Evolutionary conservation across 2,888 invertebrate genomes (phyloP), one percentile per base, ranked within the genome.

Genomic region (Oligia fasciuncula): DNA sequence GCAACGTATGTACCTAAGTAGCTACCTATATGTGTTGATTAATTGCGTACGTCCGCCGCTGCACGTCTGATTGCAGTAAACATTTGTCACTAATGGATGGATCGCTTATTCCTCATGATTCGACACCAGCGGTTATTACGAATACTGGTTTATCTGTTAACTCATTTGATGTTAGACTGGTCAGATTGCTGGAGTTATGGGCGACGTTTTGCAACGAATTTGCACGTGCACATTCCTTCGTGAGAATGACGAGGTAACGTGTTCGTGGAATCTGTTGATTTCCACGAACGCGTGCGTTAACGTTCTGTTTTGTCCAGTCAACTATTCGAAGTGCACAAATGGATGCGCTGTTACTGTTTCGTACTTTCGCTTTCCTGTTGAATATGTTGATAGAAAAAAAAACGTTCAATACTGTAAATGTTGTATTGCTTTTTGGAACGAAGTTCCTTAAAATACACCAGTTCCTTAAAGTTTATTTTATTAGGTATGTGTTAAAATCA

Each of bases 11-110:
- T 83, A 51, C 35, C 35, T 9, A 80, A 78, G 84, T 86, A 83
- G 84, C 76, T 87, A 57, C 54, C 57, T 84, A 89, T 82, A 86
- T 79, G 69, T 81, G 90, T 92, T 94, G 94, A 94, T 94, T 94
- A 93, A 94, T 94, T 92, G 91, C 91, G 72, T 83, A 73, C 86
- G 86, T 85, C 86, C 90, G 81, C 87, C 90, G 84, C 91, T 89
- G 84, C 85, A 83, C 88, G 89, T 92, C 93, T 94, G 94, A 94
- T 95, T 94, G 94, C 92, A 91, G 90, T 92, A 81, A 94, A 95
- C 94, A 95, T 94, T 95, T 94, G 95, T 94, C 93, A 91, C 94
- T 94, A 95, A 94, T 95, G 93, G 93, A 89, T 87, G 88, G 88
- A 91, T 91, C 91, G 91, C 90, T 91, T 92, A 91, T 91, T 89